Base-by-base conservation (phyloP, 1,140 invertebrate genomes). In the Cepaea nemoralis region DNA sequence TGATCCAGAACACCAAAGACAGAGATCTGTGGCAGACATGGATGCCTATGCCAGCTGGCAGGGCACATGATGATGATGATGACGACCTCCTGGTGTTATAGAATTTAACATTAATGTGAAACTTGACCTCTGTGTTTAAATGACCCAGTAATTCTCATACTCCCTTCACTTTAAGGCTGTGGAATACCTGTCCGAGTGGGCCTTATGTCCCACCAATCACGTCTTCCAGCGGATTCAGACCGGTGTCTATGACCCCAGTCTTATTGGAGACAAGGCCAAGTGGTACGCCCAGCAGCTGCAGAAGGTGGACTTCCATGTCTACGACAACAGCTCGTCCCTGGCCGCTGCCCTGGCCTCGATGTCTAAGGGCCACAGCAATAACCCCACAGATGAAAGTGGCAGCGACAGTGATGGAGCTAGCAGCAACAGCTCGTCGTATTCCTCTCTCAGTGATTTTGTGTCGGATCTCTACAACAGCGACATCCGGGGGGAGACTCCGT, bases 171-270 rank as follows among this genome's bases (percentile, higher is more conserved):
- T 45, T 27, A 90, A 97, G 95, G 98, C 98, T 14, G 98, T 99
- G 2, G 98, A 99, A 91, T 99, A 97, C 92, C 94, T 99, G 82
- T 98, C 98, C 0, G 99, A 99, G 91, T 99, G 98, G 97, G 97
- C 96, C 0, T 92, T 99, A 0, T 97, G 97, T 22, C 99, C 99
- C 0, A 96, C 94, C 83, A 99, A 99, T 93, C 97, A 99, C 39
- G 97, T 98, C 8, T 99, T 99, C 88, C 93, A 99, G 40, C 93
- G 99, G 39, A 97, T 99, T 6, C 98, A 99, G 87, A 99, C 98
- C 0, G 98, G 93, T 37, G 95, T 99, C 24, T 96, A 96, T 91
- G 97, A 99, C 92, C 97, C 98, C 0, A 93, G 95, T 19, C 95
- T 98, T 89, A 96, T 99, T 82, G 99, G 99, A 6, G 98, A 99